Evolutionary conservation across 2,888 invertebrate genomes (phyloP), one percentile per base, ranked within the genome.

Genomic region (Chirona hameri): DNA sequence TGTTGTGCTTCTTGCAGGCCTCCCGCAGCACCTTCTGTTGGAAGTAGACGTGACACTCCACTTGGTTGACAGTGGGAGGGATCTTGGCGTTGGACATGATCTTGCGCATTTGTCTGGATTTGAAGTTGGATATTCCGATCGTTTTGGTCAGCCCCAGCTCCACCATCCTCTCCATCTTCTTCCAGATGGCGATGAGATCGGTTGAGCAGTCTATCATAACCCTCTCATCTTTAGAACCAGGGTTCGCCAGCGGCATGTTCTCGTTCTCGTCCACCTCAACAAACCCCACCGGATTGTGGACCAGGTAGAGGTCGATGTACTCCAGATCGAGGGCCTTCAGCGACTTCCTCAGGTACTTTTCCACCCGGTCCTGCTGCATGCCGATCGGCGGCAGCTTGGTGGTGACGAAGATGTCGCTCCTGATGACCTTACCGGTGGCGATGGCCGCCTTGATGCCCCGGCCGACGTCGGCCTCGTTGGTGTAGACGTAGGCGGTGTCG

Each of bases 241-340:
- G n/a, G 86, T 93, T 91, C 86, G 92, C 91, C 82, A 89, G 88
- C 0, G 94, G 93, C 85, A 91, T 90, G 57, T 93, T 89, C 82
- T 93, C 91, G 0, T 91, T 92, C 24, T 91, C 92, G 24, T 84
- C 92, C 91, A 82, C 91, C 88, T 86, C 86, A 76, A 85, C 85
- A 83, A 94, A n/a, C n/a, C n/a, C n/a, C n/a, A n/a, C n/a, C n/a
- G n/a, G n/a, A n/a, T n/a, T n/a, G n/a, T n/a, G n/a, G 84, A 96
- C 89, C 69, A 96, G 89, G 88, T 94, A 96, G 83, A 96, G 88
- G 88, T 97, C 96, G 65, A 97, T 87, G 87, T 95, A 96, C 81
- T 93, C 92, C 84, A 96, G 87, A 83, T 93, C 92, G 31, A 96
- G 89, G 86, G 92, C 91, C 27, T 90, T 88, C 83, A 94, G 88